Percentiles rank a stretch among this genome's conserved stretches.
These are phyloP conservation scores for zebrafish (Danio rerio) DNA, from an alignment of 2,113 vertebrate genomes.

Conservation along the genomic window DNA sequence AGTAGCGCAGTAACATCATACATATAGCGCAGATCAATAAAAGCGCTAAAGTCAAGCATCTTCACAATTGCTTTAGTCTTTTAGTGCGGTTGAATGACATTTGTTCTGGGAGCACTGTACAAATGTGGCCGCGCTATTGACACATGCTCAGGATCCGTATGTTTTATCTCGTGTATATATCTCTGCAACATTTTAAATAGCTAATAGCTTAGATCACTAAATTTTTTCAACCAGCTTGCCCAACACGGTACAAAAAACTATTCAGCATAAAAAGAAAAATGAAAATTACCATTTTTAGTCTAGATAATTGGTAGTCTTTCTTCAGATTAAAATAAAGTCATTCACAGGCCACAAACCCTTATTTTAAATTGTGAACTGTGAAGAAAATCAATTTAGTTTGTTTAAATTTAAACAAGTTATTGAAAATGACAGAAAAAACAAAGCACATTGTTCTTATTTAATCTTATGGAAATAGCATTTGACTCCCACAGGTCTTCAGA, in stretches of 20 bases:
- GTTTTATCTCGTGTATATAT: too few relatives aligned
- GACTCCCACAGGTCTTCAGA: constrained; percentile 2
- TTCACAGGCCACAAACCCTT: neutral
- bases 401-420: neutral
- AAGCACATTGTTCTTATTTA: constrained; percentile 40
- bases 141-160: too few relatives aligned
- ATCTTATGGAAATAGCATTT: constrained; percentile 29
- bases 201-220: neutral
- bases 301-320: neutral
- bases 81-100: too few relatives aligned
- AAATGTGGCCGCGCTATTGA: too few relatives aligned
- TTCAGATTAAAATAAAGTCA: neutral
- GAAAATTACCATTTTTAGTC: neutral
- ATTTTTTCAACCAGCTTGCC: too few relatives aligned
- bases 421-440: neutral
- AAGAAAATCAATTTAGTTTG: neutral
- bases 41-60: too few relatives aligned
- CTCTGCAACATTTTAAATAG: too few relatives aligned
- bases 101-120: too few relatives aligned
- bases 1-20: too few relatives aligned
- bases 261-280: neutral
- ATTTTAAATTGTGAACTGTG: neutral
- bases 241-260: too few relatives aligned
- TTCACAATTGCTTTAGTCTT: too few relatives aligned
- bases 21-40: too few relatives aligned